Percentiles rank a stretch among this genome's conserved stretches.
Conservation (phyloP, 2,113 vertebrate species). For the Coracopsis vasa region DNA sequence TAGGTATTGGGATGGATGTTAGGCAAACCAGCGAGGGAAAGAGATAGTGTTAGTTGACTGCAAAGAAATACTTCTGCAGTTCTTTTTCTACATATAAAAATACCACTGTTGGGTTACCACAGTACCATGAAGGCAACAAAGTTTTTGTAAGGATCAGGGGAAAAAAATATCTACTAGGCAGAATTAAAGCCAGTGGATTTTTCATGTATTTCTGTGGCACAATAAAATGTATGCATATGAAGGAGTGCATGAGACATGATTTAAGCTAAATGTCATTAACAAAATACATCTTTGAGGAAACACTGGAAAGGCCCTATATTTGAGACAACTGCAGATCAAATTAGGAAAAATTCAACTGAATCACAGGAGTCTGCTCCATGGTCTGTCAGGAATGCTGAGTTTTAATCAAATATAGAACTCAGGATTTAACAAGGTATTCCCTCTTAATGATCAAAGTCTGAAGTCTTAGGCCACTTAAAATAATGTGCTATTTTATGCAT, state of each 20-base stretch:
- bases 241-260: neutral
- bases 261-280: neutral
- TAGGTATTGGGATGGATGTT: neutral
- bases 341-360: neutral
- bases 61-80: neutral
- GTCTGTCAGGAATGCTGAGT: neutral
- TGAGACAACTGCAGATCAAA: neutral
- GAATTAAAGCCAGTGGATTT: neutral
- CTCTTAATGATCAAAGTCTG: neutral
- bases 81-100: neutral
- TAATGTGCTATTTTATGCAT: neutral
- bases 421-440: neutral
- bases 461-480: neutral
- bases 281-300: neutral
- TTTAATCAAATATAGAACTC: neutral
- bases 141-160: neutral
- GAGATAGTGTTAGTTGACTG: neutral
- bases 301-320: neutral
- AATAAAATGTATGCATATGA: neutral
- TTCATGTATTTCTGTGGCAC: neutral
- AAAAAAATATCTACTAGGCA: neutral
- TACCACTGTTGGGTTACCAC: neutral
- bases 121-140: neutral
- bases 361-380: neutral
- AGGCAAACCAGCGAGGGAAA: neutral